Base-by-base conservation (phyloP, 2,797 vertebrate genomes). In the Oryzias sinensis region DNA sequence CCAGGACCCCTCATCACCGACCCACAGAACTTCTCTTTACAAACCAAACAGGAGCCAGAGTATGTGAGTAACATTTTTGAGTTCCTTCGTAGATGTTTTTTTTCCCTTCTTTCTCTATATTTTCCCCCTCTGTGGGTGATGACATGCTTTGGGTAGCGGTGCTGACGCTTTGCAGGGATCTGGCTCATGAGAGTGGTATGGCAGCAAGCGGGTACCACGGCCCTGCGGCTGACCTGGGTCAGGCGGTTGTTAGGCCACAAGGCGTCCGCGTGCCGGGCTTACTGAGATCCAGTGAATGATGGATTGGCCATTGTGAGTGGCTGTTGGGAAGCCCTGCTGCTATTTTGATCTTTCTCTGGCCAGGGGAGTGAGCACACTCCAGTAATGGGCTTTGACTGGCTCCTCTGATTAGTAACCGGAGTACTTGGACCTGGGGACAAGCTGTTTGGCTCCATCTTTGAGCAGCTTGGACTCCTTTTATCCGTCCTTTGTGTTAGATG, bases 1-100 rank as follows among this genome's bases (percentile, higher is more conserved):
- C 92, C 92, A 0, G 93, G 93, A 56, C 80, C 75, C n/a, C 78
- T 87, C 87, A 93, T 91, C 77, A 94, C 88, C 0, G 95, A 96
- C 81, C 94, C 94, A 25, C 89, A 95, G 80, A 96, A 95, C 88
- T 94, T 94, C 73, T 96, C 94, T 84, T 93, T 94, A 0, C 94
- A 96, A 81, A 93, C 92, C 77, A 95, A 95, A 82, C 92, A 89
- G 77, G 93, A 95, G 80, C 91, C 89, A 3, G 95, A 96, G 89
- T 95, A 94, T 43, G 95, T 97, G 88, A 96, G 95, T 92, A 79
- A 72, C 74, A 65, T 79, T 74, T 81, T 76, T 80, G 77, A 70
- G 56, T 81, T 65, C 69, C 74, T 78, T 72, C 60, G 59, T 65
- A 79, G 84, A 89, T 88, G 82, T 87, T 86, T 83, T 86, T 83